These are phyloP conservation scores for Zaprionus gabonicus DNA, from an alignment of 1,140 invertebrate genomes.

Conservation along the genomic window DNA sequence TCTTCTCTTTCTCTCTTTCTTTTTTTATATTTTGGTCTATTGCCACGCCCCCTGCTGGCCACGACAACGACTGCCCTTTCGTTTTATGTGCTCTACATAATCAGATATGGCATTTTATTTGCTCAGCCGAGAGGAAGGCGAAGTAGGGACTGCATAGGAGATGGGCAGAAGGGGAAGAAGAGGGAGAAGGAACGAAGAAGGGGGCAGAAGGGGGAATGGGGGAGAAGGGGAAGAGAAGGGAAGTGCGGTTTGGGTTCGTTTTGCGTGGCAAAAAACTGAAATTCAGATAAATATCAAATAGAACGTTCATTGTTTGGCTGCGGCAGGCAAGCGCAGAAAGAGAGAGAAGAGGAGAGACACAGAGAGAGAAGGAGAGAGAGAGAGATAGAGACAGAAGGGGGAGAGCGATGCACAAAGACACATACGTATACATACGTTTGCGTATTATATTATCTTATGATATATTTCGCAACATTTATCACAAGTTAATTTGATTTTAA, in stretches of 20 bases:
- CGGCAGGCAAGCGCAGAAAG: background rate
- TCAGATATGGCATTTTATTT: constrained; percentile 81
- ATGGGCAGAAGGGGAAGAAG: background rate
- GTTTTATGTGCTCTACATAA: constrained; percentile 75
- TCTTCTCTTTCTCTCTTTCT: background rate
- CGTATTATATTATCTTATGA: constrained; percentile 59
- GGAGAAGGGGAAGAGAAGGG: background rate
- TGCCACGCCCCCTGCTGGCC: constrained; percentile 30
- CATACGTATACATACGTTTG: constrained; percentile 19
- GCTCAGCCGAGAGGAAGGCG: constrained; percentile 53
- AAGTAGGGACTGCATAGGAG: background rate
- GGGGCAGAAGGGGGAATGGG: no score
- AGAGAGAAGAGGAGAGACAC: background rate
- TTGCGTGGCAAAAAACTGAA: constrained; percentile 65
- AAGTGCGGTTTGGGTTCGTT: constrained; percentile 12
- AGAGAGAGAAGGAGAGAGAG: background rate
- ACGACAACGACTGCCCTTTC: constrained; percentile 32
- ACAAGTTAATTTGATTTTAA: constrained; percentile 84
- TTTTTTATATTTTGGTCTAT: background rate
- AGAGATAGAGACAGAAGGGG: background rate
- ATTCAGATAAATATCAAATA: constrained; percentile 82
- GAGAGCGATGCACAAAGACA: background rate
- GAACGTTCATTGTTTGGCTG: constrained; percentile 70
- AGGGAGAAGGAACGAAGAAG: no score
- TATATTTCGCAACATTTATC: constrained; percentile 81